phyloP scores from a whole-genome alignment of 2,888 invertebrate species.

The Aphelenchoides bicaudatus region DNA sequence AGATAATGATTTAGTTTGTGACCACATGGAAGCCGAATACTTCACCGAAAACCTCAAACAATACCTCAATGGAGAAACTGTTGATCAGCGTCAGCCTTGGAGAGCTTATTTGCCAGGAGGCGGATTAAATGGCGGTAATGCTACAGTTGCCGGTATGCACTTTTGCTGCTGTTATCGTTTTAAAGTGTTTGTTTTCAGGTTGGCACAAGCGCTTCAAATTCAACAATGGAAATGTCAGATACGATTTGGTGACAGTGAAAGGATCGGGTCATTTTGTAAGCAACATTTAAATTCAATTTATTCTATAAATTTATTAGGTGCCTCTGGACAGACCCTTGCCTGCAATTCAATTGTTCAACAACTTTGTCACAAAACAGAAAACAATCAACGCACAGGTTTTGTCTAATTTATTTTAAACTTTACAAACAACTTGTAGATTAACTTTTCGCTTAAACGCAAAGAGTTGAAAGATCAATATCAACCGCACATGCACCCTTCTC shows the following conservation, averaged over 20 bases:
- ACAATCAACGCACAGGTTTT: background rate
- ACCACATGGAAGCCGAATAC: conserved; percentile 40
- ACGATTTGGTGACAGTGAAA: conserved; percentile 48
- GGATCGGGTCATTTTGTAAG: conserved; percentile 24
- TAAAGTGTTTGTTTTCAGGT: no score
- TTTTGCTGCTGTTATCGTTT: no score
- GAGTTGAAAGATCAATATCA: background rate
- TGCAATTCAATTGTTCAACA: conserved; percentile 72
- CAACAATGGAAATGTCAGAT: conserved; percentile 24
- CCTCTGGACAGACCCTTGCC: conserved; percentile 72
- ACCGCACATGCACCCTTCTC: background rate
- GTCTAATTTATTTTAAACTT: background rate
- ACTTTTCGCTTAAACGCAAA: conserved; percentile 1
- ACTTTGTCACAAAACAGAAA: conserved; percentile 63
- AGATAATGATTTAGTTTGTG: conserved; percentile 38
- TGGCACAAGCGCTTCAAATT: conserved; percentile 25
- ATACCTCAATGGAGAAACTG: background rate
- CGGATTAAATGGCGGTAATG: background rate
- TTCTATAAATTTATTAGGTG: conserved; percentile 2
- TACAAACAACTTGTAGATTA: background rate
- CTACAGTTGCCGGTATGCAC: conserved; percentile 21
- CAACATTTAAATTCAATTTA: background rate
- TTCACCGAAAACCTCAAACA: conserved; percentile 34
- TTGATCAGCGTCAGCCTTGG: conserved; percentile 6
- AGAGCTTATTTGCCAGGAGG: background rate